Evolutionary conservation across 2,888 invertebrate species (phyloP).

Genomic region (Hirtodrosophila histrioides): DNA sequence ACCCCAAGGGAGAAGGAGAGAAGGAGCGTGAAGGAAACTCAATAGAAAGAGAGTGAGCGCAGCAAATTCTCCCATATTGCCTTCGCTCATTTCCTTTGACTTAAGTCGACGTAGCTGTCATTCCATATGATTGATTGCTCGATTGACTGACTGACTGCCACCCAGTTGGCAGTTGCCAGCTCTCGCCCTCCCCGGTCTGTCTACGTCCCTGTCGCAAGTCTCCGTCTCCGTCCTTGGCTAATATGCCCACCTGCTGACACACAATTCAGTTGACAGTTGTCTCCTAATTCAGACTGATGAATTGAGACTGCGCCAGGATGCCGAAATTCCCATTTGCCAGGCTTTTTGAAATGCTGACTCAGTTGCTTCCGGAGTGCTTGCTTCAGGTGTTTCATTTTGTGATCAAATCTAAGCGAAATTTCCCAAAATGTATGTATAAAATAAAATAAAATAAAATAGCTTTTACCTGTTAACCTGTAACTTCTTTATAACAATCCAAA

Average conservation of each 20-base stretch:
- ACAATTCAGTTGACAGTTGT: slow-evolving; percentile 19
- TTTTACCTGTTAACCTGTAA: too few relatives aligned
- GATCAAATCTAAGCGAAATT: too few relatives aligned
- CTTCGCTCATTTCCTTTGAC: slow-evolving; percentile 57
- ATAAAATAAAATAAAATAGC: too few relatives aligned
- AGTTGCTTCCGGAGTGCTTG: too few relatives aligned
- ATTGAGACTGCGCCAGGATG: slow-evolving; percentile 11
- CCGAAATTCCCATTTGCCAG: not conserved
- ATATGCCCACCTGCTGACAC: slow-evolving; percentile 13
- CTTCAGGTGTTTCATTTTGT: too few relatives aligned
- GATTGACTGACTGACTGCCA: slow-evolving; percentile 70
- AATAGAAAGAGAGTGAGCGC: not conserved
- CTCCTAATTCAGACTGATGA: slow-evolving; percentile 27
- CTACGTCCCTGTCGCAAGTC: not conserved
- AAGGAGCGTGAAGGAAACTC: too few relatives aligned
- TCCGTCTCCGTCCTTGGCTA: slow-evolving; percentile 8
- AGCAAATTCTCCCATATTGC: slow-evolving; percentile 2
- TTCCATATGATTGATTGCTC: slow-evolving; percentile 73
- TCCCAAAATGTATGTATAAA: too few relatives aligned
- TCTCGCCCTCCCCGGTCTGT: not conserved
- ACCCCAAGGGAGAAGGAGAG: not conserved
- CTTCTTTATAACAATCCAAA: too few relatives aligned
- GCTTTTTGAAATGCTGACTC: too few relatives aligned
- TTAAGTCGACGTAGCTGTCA: slow-evolving; percentile 73
- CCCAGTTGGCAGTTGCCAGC: not conserved